Evolutionary conservation across 2,888 invertebrate species (phyloP).

Genomic region (Drosophila rubida): DNA sequence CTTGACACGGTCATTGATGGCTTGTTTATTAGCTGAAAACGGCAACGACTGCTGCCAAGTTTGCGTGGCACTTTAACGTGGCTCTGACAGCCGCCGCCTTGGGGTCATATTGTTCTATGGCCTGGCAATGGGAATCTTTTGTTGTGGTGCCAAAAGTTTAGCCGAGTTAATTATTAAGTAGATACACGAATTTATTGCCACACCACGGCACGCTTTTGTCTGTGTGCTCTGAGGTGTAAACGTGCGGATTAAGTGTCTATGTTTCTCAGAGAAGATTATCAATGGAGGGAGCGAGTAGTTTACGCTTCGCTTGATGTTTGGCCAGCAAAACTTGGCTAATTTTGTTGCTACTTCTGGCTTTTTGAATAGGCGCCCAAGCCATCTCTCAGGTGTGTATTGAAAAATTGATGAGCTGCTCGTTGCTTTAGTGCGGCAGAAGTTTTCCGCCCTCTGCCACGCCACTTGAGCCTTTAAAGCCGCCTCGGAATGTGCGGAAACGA

Average conservation of each 20-base stretch:
- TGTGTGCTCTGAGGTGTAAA: conserved; percentile 80
- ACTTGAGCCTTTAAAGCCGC: conserved; percentile 67
- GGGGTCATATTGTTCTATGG: conserved; percentile 36
- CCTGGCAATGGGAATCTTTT: conserved; percentile 26
- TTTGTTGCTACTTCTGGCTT: conserved; percentile 42
- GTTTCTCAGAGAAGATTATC: conserved; percentile 65
- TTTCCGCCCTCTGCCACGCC: conserved; percentile 41
- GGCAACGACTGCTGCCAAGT: background rate
- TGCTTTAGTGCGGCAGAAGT: conserved; percentile 30
- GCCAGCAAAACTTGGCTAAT: conserved; percentile 69
- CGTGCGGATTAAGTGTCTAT: conserved; percentile 80
- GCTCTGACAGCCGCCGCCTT: background rate
- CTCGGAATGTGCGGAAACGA: conserved; percentile 19
- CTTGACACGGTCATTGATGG: background rate
- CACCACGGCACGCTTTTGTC: conserved; percentile 28
- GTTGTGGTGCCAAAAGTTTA: conserved; percentile 52
- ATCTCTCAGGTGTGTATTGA: conserved; percentile 65
- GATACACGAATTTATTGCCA: conserved; percentile 75
- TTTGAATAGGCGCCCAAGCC: background rate
- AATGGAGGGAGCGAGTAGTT: conserved; percentile 57
- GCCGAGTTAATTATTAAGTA: conserved; percentile 78
- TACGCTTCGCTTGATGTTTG: conserved; percentile 58
- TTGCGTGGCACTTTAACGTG: conserved; percentile 7
- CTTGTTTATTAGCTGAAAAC: conserved; percentile 4
- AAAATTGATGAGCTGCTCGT: conserved; percentile 72